Conservation (phyloP, 2,113 vertebrate species). For the Zeus faber region DNA sequence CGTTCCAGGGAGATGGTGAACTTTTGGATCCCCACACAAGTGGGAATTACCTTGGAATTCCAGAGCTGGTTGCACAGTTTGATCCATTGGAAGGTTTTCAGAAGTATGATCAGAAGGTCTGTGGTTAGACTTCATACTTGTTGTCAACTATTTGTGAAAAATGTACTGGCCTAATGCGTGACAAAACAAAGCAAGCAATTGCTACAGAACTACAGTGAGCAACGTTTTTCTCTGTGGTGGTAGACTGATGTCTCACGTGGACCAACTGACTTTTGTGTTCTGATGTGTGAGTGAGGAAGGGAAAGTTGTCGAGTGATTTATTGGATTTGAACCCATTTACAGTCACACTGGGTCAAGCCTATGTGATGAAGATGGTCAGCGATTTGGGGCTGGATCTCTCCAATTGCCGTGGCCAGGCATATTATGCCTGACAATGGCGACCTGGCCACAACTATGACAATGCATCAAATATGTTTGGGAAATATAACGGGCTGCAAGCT, state of each 20-base stretch:
- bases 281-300: background rate
- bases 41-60: background rate
- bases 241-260: background rate
- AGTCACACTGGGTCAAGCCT: too few species aligned
- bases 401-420: too few species aligned
- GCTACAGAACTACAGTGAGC: background rate
- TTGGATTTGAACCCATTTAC: too few species aligned
- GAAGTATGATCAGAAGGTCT: background rate
- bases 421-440: too few species aligned
- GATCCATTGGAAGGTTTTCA: background rate
- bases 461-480: too few species aligned
- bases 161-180: background rate
- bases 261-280: background rate
- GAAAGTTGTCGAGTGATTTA: too few species aligned
- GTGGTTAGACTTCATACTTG: background rate
- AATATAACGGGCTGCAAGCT: too few species aligned
- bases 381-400: too few species aligned
- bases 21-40: background rate
- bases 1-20: background rate
- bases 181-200: constrained; percentile 1
- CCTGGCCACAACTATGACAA: too few species aligned
- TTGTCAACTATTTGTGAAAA: background rate
- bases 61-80: background rate
- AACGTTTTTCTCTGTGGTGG: background rate
- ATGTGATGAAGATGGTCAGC: too few species aligned